These are phyloP conservation scores for Bedellia somnulentella DNA, from an alignment of 2,888 invertebrate species.

Conservation along the genomic window DNA sequence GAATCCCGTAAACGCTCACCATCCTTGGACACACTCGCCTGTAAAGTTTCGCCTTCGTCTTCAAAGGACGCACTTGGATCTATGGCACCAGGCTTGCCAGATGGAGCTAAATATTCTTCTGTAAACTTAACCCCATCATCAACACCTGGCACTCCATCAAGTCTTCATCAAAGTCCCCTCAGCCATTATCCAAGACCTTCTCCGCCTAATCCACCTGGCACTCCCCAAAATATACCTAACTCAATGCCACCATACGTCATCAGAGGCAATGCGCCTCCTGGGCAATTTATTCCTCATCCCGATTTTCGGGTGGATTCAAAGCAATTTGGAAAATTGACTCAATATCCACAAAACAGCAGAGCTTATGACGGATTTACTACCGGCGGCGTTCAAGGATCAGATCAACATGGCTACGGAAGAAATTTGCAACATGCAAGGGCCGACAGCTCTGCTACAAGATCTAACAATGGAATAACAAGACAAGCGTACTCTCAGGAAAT, in stretches of 20 bases:
- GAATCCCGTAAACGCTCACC: constrained; percentile 63
- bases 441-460: constrained; percentile 31
- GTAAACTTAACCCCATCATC: constrained; percentile 66
- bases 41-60: constrained; percentile 56
- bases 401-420: constrained; percentile 50
- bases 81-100: constrained; percentile 37
- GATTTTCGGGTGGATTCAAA: constrained; percentile 56
- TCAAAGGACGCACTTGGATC: constrained; percentile 54
- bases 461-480: constrained; percentile 37
- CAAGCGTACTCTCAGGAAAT: constrained; percentile 51
- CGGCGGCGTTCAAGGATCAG: constrained; percentile 28
- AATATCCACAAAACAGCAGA: constrained; percentile 45
- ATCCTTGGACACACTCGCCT: constrained; percentile 40
- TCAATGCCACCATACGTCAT: constrained; percentile 62
- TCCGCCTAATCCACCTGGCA: constrained; percentile 66
- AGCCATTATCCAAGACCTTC: constrained; percentile 70
- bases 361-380: constrained; percentile 38
- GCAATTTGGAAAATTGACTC: constrained; percentile 43
- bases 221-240: constrained; percentile 62
- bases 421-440: constrained; percentile 34
- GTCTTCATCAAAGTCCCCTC: constrained; percentile 66
- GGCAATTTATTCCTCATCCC: constrained; percentile 50
- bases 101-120: constrained; percentile 63
- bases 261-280: constrained; percentile 51
- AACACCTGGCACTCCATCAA: constrained; percentile 65